A percentile compares a stretch with the other conserved stretches of the same genome.
phyloP scores from a whole-genome alignment of 2,113 vertebrate genomes.

The Mobula birostris region DNA sequence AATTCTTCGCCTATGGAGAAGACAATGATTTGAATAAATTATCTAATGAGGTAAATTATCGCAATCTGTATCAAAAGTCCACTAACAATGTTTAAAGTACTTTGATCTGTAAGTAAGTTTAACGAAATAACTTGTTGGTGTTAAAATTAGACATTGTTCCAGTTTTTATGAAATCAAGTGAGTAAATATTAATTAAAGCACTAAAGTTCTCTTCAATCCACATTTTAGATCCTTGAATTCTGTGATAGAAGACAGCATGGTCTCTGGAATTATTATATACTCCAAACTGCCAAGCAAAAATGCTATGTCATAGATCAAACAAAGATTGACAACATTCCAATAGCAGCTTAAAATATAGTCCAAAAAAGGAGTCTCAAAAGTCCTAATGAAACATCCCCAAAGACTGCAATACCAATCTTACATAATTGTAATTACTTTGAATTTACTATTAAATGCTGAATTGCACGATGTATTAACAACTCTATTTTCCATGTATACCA shows the following conservation, averaged over 20 bases:
- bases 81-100: not conserved
- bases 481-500: not conserved
- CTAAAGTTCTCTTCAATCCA: not conserved
- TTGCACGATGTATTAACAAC: not conserved
- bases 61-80: not conserved
- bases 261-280: not conserved
- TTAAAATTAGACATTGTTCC: not conserved
- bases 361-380: not conserved
- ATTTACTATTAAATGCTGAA: not conserved
- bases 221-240: not conserved
- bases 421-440: no score
- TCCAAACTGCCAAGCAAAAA: not conserved
- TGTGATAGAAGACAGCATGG: not conserved
- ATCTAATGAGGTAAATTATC: not conserved
- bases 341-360: not conserved
- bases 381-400: not conserved
- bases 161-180: not conserved
- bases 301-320: not conserved
- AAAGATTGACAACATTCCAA: not conserved
- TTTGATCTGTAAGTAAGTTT: no score
- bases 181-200: not conserved
- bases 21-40: not conserved
- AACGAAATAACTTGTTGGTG: not conserved
- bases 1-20: constrained; percentile 44
- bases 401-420: not conserved